phyloP scores from a whole-genome alignment of 2,888 invertebrate genomes.

The Metacarcinus magister region DNA sequence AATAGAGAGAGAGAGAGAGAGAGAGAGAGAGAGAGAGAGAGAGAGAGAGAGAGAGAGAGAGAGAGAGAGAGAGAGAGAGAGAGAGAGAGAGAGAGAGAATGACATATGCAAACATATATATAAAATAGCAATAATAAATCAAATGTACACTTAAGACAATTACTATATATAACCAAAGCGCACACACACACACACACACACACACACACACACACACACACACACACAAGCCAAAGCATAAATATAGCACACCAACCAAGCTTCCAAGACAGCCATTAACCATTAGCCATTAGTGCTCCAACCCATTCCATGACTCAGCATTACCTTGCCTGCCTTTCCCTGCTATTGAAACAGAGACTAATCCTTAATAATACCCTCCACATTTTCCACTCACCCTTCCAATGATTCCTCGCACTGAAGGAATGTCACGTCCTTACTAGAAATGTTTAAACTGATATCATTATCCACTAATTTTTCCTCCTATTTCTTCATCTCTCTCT shows the following conservation, averaged over 20 bases:
- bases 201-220: too few relatives aligned
- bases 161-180: background rate
- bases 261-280: background rate
- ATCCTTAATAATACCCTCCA: background rate
- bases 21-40: background rate
- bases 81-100: background rate
- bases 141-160: too few relatives aligned
- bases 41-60: background rate
- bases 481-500: background rate
- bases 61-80: constrained; percentile 16
- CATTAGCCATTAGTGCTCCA: too few relatives aligned
- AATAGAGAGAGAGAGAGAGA: background rate
- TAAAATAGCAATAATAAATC: too few relatives aligned
- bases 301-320: background rate
- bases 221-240: background rate
- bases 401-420: background rate
- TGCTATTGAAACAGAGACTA: background rate
- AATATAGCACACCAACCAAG: background rate
- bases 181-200: background rate
- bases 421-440: background rate
- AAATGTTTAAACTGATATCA: background rate
- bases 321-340: background rate
- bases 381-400: background rate
- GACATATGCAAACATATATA: background rate
- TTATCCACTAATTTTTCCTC: background rate